Percentiles rank a stretch among this genome's conserved stretches.
Conservation (phyloP, 2,113 vertebrate species). For the Acrocephalus arundinaceus region DNA sequence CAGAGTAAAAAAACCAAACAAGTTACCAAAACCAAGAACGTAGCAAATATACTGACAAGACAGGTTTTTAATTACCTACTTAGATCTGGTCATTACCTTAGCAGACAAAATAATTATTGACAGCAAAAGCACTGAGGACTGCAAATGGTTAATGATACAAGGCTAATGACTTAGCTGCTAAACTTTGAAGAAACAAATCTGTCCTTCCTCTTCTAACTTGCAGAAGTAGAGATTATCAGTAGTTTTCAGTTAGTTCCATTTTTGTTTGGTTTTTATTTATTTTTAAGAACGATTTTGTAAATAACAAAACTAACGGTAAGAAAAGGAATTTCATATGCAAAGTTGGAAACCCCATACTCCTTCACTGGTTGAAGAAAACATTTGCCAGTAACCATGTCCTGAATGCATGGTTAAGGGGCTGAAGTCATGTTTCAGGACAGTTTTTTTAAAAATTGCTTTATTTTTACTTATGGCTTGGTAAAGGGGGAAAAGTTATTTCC, state of each 20-base stretch:
- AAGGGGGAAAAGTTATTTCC: neutral
- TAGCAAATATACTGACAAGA: neutral
- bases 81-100: neutral
- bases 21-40: neutral
- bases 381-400: neutral
- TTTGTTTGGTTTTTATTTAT: neutral
- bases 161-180: neutral
- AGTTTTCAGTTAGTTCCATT: neutral
- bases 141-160: neutral
- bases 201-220: neutral
- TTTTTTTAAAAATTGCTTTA: neutral
- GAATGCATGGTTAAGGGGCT: neutral
- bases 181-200: neutral
- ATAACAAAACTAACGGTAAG: neutral
- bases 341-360: neutral
- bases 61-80: neutral
- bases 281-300: neutral
- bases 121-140: neutral
- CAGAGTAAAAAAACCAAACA: neutral
- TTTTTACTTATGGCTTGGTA: neutral
- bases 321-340: neutral
- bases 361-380: neutral
- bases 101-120: neutral
- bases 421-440: neutral
- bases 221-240: neutral